Conservation (phyloP, 92 coral and sea anemone species). For the Actinostola sp. region DNA sequence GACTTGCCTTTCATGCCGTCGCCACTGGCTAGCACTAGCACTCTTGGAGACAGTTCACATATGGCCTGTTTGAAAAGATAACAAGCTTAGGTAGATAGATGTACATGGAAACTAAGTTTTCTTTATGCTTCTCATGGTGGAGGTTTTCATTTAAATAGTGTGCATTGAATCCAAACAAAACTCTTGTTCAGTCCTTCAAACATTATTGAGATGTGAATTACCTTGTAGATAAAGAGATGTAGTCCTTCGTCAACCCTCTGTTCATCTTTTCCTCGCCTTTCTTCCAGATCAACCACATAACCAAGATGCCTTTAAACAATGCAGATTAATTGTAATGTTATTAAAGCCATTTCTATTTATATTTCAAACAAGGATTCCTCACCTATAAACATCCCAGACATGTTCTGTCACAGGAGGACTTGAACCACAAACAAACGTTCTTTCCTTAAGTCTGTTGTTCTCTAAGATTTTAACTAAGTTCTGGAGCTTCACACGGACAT, state of each 20-base stretch:
- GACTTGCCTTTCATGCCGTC: slow-evolving; percentile 98
- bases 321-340: no score
- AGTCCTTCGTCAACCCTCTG: slow-evolving; percentile 98
- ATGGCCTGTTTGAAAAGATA: slow-evolving; percentile 63
- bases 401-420: slow-evolving; percentile 97
- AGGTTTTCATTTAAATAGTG: background rate
- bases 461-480: slow-evolving; percentile 88
- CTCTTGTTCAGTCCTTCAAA: background rate
- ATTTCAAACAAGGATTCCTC: no score
- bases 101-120: background rate
- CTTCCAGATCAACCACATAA: slow-evolving; percentile 92
- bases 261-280: slow-evolving; percentile 96
- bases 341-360: no score
- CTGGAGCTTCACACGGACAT: slow-evolving; percentile 94
- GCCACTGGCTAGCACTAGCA: slow-evolving; percentile 91
- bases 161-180: background rate
- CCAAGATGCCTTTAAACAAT: slow-evolving; percentile 99
- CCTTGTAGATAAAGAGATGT: slow-evolving; percentile 96
- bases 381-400: slow-evolving; percentile 99
- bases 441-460: slow-evolving; percentile 66
- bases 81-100: background rate
- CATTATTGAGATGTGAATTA: slow-evolving; percentile 6
- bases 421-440: slow-evolving; percentile 93
- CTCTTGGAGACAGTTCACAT: slow-evolving; percentile 86
- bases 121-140: background rate